Evolutionary conservation across 2,113 vertebrate species (phyloP).

Genomic region (Boulengeromyrus knoepffleri): DNA sequence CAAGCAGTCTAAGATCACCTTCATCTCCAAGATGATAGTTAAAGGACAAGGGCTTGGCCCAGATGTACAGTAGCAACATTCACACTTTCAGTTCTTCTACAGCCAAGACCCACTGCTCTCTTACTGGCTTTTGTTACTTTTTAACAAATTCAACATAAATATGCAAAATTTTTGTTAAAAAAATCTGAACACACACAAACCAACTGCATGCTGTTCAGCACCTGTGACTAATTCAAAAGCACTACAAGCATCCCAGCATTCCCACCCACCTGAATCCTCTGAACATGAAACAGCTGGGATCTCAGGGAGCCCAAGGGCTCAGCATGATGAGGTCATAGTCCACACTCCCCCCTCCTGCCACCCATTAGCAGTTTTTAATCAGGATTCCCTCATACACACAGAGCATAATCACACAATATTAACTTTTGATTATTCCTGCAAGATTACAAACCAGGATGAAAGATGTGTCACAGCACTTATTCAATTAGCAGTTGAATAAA

Average conservation of each 20-base stretch:
- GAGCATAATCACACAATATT: background rate
- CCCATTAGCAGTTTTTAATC: background rate
- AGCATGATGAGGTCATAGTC: background rate
- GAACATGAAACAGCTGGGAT: background rate
- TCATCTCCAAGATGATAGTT: background rate
- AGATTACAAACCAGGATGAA: background rate
- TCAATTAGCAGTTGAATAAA: background rate
- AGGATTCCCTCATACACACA: background rate
- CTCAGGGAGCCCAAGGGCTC: background rate
- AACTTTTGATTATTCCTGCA: background rate
- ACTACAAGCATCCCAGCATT: background rate
- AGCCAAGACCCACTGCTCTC: background rate
- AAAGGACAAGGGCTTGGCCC: background rate
- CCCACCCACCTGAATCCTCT: background rate
- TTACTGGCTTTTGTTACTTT: background rate
- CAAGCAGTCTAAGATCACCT: background rate
- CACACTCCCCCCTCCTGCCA: background rate
- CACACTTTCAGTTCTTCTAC: background rate
- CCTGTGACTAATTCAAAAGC: background rate
- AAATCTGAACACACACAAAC: background rate
- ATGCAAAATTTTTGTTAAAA: background rate
- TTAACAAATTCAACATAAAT: background rate
- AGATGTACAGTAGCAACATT: too few species aligned
- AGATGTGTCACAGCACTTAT: background rate
- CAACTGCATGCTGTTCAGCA: background rate